Base-by-base conservation (phyloP, 2,888 invertebrate species). In the Bembecia ichneumoniformis region DNA sequence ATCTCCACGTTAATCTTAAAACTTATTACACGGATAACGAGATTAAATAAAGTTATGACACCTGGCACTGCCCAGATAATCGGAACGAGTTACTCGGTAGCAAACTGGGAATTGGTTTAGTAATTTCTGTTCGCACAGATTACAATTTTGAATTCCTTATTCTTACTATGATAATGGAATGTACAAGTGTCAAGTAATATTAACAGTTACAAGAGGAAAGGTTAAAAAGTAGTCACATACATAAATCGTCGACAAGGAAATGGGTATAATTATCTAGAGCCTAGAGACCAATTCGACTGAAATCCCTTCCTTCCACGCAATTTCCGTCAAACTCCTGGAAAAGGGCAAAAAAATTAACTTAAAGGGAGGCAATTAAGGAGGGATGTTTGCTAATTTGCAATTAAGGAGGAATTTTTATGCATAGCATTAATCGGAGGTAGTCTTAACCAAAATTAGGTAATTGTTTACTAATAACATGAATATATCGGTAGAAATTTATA, bases 281-380 rank as follows among this genome's bases (percentile, higher is more conserved):
- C 70, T 70, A 71, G 69, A 71, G 67, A 68, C 71, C 72, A 74
- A 74, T 79, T 76, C 70, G 67, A 61, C 63, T 69, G 64, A 71
- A 78, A 74, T 75, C 75, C 71, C 66, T 74, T 73, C 69, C 71
- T 80, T 81, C 77, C 80, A 71, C 66, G 71, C 71, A 80, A 82
- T 82, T 82, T 82, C 80, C 81, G 74, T 60, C 69, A 60, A 64
- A 66, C 67, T 58, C 60, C 60, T 58, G 71, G 74, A 71, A 69
- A 68, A 66, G 73, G 71, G 62, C 63, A 52, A 64, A 63, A 64
- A 67, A 64, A 64, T 66, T 58, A 58, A 64, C 60, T 62, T 67
- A 64, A 66, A 71, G 66, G 64, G 62, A 59, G 69, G 78, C 73
- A 82, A 81, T 82, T 80, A 80, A 78, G 74, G 71, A 58, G 59